Evolutionary conservation across 35 echinoderm and acorn worm genomes (phyloP), one percentile per base, ranked within the genome.

Genomic region (Anneissia japonica): DNA sequence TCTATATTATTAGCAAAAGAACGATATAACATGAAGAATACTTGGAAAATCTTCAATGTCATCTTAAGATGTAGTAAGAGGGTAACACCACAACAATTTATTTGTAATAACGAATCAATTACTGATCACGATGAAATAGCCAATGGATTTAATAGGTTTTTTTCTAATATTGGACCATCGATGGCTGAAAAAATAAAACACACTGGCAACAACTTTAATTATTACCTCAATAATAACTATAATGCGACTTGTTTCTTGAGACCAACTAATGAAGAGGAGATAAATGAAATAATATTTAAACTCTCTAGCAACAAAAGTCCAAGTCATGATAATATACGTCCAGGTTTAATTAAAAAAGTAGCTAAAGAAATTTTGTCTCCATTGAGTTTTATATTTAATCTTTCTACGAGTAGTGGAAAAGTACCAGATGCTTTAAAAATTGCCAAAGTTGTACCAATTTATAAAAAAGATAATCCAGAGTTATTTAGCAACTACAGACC

Each of bases 401-500:
- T 80, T 72, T 89, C 87, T 36, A 29, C 82, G 37, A 5, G 33
- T 32, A 30, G 32, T 51, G 79, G 79, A 32, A 89, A 82, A 39
- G 51, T 89, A 16, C 79, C 87, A n/a, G 36, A 82, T 39, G 41
- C 19, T 4, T 73, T 89, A 28, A 89, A 89, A 73, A 73, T 82
- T 37, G 87, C 78, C 32, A 89, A 81, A 28, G 79, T 89, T 38
- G 74, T 82, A 30, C 87, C 87, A 28, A 74, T 89, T 28, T 82
- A 37, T 75, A 89, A 89, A 74, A 82, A 81, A 26, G 78, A 38
- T 35, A 51, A 81, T 39, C 16, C 87, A 30, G 56, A 89, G 74
- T 37, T 81, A 72, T n/a, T 89, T 32, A 56, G 41, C 35, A 89
- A 82, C 36, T 89, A 81, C 77, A 77, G 86, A 39, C 86, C 86